Base-by-base conservation (phyloP, 2,888 invertebrate species). In the Drosophila nr. fundita region DNA sequence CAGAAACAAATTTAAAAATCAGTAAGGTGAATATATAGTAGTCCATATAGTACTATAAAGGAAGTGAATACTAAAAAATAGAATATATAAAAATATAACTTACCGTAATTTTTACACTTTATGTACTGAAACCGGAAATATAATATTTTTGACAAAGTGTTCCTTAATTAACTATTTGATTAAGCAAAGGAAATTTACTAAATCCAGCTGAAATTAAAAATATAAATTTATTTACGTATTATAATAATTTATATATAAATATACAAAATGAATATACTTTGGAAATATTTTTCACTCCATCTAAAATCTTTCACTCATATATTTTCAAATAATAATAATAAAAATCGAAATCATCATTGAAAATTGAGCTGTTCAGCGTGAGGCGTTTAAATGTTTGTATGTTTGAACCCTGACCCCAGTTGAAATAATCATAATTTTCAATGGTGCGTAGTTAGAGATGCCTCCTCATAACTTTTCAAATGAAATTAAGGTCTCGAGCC, bases 401-500 rank as follows among this genome's bases (percentile, higher is more conserved):
- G 10, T 1, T 30, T 15, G 4, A 18, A 5, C 15, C 15, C 18
- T 24, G 68, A 65, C 27, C 61, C 45, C 40, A 60, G 11, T 32
- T 15, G 34, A 59, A 57, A 50, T 30, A 54, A 54, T 54, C 34
- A 53, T 67, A 59, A 78, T 69, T 48, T 49, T 65, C 58, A 68
- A 64, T 48, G 49, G 49, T n/a, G 27, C 65, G 24, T 42, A 59
- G 34, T 64, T 52, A 13, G 50, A 34, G 24, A 24, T 8, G 45
- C 24, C 45, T 45, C 2, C 4, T 36, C 74, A 85, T 82, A 87
- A 87, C 80, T 82, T 84, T 62, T 10, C 8, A 69, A 88, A 85
- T 85, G 57, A 54, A 80, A 85, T 85, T 78, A 88, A 69, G 72
- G 53, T 15, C 62, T 15, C 62, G 21, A 53, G 58, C 42, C 55